Conservation (phyloP, 1,140 invertebrate species). For the Formica exsecta region DNA sequence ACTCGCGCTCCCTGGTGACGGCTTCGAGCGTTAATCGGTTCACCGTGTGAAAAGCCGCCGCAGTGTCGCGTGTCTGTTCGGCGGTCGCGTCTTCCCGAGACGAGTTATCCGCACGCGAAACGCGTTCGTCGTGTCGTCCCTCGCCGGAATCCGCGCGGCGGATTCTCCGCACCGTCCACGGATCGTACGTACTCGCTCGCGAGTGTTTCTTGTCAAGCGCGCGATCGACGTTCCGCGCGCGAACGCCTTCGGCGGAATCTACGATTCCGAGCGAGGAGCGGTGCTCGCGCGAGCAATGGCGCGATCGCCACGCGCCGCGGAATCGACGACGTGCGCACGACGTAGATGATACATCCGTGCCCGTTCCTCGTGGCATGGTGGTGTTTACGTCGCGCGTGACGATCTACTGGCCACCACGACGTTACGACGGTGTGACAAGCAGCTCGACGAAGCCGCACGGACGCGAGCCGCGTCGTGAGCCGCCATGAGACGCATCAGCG, state of each 20-base stretch:
- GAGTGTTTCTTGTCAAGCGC: too few relatives aligned
- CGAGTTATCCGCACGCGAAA: background rate
- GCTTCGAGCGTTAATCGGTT: slow-evolving; percentile 69
- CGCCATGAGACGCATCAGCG: slow-evolving; percentile 84
- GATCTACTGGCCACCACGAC: slow-evolving; percentile 45
- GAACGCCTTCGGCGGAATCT: too few relatives aligned
- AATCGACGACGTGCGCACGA: slow-evolving; percentile 54
- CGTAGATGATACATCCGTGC: slow-evolving; percentile 70
- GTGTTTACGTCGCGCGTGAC: slow-evolving; percentile 72
- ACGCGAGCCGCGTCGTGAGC: slow-evolving; percentile 73
- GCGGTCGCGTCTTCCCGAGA: background rate
- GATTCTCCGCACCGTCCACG: too few relatives aligned
- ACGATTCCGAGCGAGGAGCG: background rate
- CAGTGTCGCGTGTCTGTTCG: slow-evolving; percentile 47
- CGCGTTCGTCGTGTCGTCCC: too few relatives aligned
- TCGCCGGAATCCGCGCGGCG: background rate
- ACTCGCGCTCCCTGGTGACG: slow-evolving; percentile 73
- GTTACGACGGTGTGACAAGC: slow-evolving; percentile 52
- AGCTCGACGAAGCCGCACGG: slow-evolving; percentile 64
- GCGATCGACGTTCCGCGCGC: too few relatives aligned
- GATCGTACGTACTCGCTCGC: too few relatives aligned
- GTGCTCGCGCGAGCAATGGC: slow-evolving; percentile 66
- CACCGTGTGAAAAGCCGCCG: slow-evolving; percentile 69
- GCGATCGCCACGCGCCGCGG: slow-evolving; percentile 59
- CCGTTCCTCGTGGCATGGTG: slow-evolving; percentile 72